A percentile compares a stretch with the other conserved stretches of the same genome.
Evolutionary conservation across 2,113 vertebrate species (phyloP).

Genomic region (Motacilla alba): DNA sequence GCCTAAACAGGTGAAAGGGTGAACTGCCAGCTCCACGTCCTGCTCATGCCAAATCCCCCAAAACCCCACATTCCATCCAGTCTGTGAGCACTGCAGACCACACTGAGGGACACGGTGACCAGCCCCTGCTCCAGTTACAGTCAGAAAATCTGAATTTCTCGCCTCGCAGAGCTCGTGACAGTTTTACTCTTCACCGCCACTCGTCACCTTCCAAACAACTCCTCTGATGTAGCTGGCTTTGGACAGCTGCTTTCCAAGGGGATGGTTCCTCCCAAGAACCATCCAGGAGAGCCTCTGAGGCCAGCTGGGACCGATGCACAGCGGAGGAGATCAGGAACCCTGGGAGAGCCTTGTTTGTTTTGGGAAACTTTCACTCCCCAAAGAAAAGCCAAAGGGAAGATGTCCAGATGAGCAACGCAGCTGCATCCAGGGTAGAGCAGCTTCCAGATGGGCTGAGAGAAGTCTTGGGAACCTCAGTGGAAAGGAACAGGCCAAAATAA

Average conservation of each 20-base stretch:
- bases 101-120: accelerated
- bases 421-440: background rate
- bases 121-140: background rate
- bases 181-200: accelerated
- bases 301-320: background rate
- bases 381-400: background rate
- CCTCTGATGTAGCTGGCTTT: background rate
- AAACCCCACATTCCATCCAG: accelerated
- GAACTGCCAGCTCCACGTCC: background rate
- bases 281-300: background rate
- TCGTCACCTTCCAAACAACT: background rate
- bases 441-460: background rate
- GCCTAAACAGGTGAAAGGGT: background rate
- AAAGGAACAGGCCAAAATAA: background rate
- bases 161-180: background rate
- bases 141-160: background rate
- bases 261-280: background rate
- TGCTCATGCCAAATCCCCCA: background rate
- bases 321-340: background rate
- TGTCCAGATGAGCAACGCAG: background rate
- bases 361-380: background rate
- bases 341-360: background rate
- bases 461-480: background rate
- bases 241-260: background rate
- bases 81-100: background rate